phyloP scores from a whole-genome alignment of 2,797 vertebrate species.

The Chaenodraco wilsoni region DNA sequence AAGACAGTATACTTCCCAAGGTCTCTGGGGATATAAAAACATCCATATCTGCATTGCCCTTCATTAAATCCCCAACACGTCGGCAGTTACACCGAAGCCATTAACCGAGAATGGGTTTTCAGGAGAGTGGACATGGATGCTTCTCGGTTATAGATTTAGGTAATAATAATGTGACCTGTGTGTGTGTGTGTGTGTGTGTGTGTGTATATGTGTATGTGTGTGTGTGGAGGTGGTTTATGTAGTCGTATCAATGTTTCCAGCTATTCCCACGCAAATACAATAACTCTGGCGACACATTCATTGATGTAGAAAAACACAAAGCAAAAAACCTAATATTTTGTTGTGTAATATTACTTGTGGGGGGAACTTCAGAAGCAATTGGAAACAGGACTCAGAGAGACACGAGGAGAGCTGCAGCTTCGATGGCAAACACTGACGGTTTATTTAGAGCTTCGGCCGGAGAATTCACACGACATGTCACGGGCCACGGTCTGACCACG shows the following conservation, averaged over 20 bases:
- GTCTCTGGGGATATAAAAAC: slow-evolving; percentile 31
- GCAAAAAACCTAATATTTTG: not conserved
- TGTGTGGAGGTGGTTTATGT: not conserved
- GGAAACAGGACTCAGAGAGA: too few species aligned
- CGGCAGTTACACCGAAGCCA: slow-evolving; percentile 22
- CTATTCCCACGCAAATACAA: slow-evolving; percentile 20
- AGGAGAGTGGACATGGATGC: slow-evolving; percentile 5
- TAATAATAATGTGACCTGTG: slow-evolving; percentile 40
- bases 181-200: too few species aligned
- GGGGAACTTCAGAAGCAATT: too few species aligned
- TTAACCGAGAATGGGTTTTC: slow-evolving; percentile 15
- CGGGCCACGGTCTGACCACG: too few species aligned
- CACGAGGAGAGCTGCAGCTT: too few species aligned
- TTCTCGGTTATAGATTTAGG: slow-evolving; percentile 28
- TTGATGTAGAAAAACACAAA: slow-evolving; percentile 5
- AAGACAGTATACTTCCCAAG: slow-evolving; percentile 4
- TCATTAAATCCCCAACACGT: slow-evolving; percentile 7
- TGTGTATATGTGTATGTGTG: not conserved
- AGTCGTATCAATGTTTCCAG: slow-evolving; percentile 29
- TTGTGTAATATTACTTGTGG: not conserved
- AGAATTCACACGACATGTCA: too few species aligned
- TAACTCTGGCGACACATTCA: slow-evolving; percentile 14
- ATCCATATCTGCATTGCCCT: slow-evolving; percentile 15
- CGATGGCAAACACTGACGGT: too few species aligned
- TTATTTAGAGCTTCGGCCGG: too few species aligned